Percentiles rank a stretch among this genome's conserved stretches.
phyloP scores from a whole-genome alignment of 2,113 vertebrate species.

The Caloenas nicobarica region DNA sequence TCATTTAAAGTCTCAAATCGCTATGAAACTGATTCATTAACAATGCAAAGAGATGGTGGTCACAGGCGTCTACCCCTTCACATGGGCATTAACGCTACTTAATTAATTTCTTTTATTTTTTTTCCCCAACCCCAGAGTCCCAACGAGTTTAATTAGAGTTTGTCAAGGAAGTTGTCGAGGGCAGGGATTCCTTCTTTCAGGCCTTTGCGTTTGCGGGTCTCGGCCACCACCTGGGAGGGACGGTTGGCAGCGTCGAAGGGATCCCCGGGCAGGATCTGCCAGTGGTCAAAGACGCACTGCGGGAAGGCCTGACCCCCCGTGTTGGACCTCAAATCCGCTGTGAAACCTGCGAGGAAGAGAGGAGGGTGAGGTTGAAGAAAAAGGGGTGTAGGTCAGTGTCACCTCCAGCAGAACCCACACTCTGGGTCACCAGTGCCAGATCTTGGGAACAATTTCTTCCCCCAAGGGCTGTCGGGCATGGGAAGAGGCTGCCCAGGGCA shows the following conservation, averaged over 20 bases:
- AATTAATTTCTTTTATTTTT: neutral
- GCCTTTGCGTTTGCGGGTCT: conserved; percentile 93
- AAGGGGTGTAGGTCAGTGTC: rapidly evolving
- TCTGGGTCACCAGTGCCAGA: neutral
- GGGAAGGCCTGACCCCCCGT: conserved; percentile 95
- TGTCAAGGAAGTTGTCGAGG: conserved; percentile 96
- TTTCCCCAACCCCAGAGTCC: neutral
- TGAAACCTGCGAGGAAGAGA: conserved; percentile 80
- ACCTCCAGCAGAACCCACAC: rapidly evolving
- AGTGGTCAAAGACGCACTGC: conserved; percentile 96
- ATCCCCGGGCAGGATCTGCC: conserved; percentile 91
- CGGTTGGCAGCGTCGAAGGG: conserved; percentile 80
- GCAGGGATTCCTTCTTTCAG: conserved; percentile 91
- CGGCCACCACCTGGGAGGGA: conserved; percentile 81
- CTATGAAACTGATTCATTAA: conserved; percentile 42
- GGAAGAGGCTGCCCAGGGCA: neutral
- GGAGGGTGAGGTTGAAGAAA: too few species aligned
- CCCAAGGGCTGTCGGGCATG: rapidly evolving
- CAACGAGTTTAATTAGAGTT: conserved; percentile 55
- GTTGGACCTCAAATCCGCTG: conserved; percentile 91
- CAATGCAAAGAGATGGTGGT: neutral
- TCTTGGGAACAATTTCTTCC: too few species aligned
- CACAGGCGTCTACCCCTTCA: neutral
- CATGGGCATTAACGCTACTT: neutral
- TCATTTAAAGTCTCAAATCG: conserved; percentile 53